Evolutionary conservation across 2,888 invertebrate species (phyloP), one percentile per base, ranked within the genome.

Genomic region (Drosophila helvetica): DNA sequence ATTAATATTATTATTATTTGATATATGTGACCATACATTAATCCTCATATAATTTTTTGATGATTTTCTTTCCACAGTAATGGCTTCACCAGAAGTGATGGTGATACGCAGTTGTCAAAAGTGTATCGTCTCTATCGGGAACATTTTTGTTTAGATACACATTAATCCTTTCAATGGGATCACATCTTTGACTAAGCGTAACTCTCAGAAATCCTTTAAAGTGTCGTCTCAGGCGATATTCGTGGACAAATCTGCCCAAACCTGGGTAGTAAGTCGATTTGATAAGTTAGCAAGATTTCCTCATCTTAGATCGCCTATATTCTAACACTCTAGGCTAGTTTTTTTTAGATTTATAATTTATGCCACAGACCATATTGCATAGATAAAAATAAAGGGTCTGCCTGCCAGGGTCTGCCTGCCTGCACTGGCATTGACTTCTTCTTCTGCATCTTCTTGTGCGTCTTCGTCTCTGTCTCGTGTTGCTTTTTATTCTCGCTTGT

Each of bases 361-460:
- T 38, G 38, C 38, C 38, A n/a, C 7, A n/a, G 38, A 2, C 38
- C 15, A 12, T 38, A n/a, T 38, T 7, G 38, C 15, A 38, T 38
- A n/a, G 38, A 7, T 38, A n/a, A 38, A 38, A n/a, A 7, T 2
- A 7, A 38, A n/a, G 38, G 38, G 7, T 2, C 15, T n/a, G 38
- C n/a, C 38, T 61, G 62, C 63, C 63, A n/a, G n/a, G n/a, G n/a
- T n/a, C n/a, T 15, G 33, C 12, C 33, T 60, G 61, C 62, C 62
- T n/a, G n/a, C n/a, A 62, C 63, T 47, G 46, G 53, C 65, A 65
- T 42, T 52, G 58, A 60, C 64, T 60, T 53, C 57, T 62, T 45
- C 38, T 38, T n/a, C 15, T n/a, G n/a, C 38, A n/a, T 38, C 15
- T 38, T 38, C 15, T 38, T 38, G 38, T 38, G 38, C 15, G 38